These are phyloP conservation scores for Eremobia ochroleuca DNA, from an alignment of 2,888 invertebrate genomes.

Conservation along the genomic window DNA sequence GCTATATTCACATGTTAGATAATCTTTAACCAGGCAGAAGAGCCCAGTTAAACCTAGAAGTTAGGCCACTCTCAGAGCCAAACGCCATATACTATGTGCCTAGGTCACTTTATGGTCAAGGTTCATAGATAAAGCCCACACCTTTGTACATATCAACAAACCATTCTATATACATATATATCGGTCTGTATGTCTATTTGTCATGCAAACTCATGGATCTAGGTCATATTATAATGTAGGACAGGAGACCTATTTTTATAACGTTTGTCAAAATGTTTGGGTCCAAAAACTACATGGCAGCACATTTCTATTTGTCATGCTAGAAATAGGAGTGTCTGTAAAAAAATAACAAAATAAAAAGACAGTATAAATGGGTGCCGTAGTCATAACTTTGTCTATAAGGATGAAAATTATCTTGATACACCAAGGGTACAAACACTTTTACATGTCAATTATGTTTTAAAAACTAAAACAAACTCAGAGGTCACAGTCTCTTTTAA, in stretches of 20 bases:
- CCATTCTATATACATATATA: constrained; percentile 18
- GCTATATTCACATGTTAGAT: too few relatives aligned
- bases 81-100: neutral
- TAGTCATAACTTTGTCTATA: neutral
- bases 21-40: too few relatives aligned
- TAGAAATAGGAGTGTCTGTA: neutral
- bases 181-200: constrained; percentile 39
- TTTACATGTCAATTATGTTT: too few relatives aligned
- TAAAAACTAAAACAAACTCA: too few relatives aligned
- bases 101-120: constrained; percentile 42
- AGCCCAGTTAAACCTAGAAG: too few relatives aligned
- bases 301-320: neutral
- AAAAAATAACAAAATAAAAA: neutral
- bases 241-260: neutral
- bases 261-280: neutral
- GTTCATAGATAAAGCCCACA: constrained; percentile 50
- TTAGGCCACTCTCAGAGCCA: neutral
- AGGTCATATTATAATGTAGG: neutral
- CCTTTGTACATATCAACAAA: constrained; percentile 13
- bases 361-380: neutral
- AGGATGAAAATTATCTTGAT: too few relatives aligned
- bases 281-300: neutral
- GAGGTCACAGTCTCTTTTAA: too few relatives aligned
- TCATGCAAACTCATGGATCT: constrained; percentile 37
- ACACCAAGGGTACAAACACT: too few relatives aligned